Conservation (phyloP, 2,113 vertebrate species). For the Urocitellus parryii region DNA sequence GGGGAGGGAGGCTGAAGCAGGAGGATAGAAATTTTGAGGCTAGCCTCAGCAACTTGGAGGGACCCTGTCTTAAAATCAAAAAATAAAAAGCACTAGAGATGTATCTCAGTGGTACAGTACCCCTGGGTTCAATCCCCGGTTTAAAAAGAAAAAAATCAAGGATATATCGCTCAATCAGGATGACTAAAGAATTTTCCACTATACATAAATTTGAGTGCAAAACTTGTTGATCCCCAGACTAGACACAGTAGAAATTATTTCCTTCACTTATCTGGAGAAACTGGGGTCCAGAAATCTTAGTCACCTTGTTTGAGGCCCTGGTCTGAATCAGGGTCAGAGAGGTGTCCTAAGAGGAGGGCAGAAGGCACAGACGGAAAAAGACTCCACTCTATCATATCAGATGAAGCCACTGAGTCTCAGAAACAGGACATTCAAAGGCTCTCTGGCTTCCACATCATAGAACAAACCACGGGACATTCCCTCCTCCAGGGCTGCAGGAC, state of each 20-base stretch:
- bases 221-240: not conserved
- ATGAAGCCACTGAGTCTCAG: not conserved
- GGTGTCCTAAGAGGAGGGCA: rapidly evolving
- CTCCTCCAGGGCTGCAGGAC: not conserved
- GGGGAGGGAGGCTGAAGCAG: too few species aligned
- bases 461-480: not conserved
- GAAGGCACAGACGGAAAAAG: rapidly evolving
- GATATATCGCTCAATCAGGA: not conserved
- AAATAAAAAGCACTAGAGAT: too few species aligned
- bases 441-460: not conserved
- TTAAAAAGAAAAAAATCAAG: too few species aligned
- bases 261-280: not conserved
- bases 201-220: not conserved
- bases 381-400: not conserved
- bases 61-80: too few species aligned
- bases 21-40: too few species aligned
- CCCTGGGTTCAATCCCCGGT: too few species aligned
- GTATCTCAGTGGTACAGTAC: too few species aligned
- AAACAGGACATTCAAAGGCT: not conserved
- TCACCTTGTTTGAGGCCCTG: not conserved
- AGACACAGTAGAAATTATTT: not conserved
- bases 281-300: not conserved
- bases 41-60: too few species aligned
- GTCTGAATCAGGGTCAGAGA: not conserved
- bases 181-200: not conserved